Base-by-base conservation (phyloP, 53 echinoderm and acorn worm genomes). In the Pentamera pediparva region DNA sequence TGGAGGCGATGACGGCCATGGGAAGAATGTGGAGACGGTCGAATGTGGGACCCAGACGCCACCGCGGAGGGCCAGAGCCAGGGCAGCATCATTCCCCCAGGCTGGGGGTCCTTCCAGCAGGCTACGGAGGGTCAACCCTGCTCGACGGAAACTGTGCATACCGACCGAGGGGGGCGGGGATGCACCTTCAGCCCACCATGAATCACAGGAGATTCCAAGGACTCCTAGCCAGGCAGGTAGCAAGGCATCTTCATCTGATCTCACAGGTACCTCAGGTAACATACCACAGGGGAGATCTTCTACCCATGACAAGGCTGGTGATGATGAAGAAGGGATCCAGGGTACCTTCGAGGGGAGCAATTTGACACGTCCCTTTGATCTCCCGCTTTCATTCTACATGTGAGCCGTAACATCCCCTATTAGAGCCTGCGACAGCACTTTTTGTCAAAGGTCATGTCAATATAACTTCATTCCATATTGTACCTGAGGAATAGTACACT, bases 331-430 rank as follows among this genome's bases (percentile, higher is more conserved):
- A 11, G 45, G 15, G 18, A 41, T 37, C 8, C 58, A 9, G 17
- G 45, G 67, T 24, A 3, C 26, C 6, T 72, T 72, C 37, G 73
- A 72, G 19, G 73, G 73, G 30, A 72, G 73, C 35, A 22, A 72
- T 20, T 53, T 72, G 9, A 35, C 52, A 36, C 38, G n/a, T 13
- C 73, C 73, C 4, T 72, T 72, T 72, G 73, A 72, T 20, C 55
- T 72, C n/a, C 73, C 73, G 5, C 4, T 72, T 33, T 72, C 73
- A 24, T 72, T 72, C 55, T 72, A 72, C 51, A 72, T 72, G 73
- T 72, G 36, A 72, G 6, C 2, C 31, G 19, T 8, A 21, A 54
- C 25, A 20, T 54, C 8, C 54, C 54, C 6, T 1, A 19, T 9
- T 0, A n/a, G n/a, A n/a, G n/a, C n/a, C n/a, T n/a, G n/a, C n/a